Conservation (phyloP, 1,140 invertebrate genomes). For the Tetraneura akinire region DNA sequence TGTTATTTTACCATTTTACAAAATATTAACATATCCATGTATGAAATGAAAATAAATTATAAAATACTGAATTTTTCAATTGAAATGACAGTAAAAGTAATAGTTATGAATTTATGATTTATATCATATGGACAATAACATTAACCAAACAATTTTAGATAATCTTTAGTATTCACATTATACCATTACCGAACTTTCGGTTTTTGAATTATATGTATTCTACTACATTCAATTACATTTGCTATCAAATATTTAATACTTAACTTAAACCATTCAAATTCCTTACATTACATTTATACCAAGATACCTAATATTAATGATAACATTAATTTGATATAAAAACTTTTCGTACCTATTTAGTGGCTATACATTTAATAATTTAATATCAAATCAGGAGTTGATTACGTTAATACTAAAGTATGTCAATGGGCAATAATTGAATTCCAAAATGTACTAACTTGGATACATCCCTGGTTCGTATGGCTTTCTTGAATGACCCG, state of each 20-base stretch:
- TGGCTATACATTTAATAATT: neutral
- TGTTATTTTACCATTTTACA: too few species aligned
- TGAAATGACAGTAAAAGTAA: neutral
- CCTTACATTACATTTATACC: neutral
- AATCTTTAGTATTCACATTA: constrained; percentile 17
- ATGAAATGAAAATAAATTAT: too few species aligned
- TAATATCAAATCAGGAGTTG: neutral
- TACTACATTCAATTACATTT: too few species aligned
- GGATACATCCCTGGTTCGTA: neutral
- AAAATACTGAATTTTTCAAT: neutral
- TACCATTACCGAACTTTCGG: neutral
- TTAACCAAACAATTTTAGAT: neutral
- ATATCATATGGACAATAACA: neutral
- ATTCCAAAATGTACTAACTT: neutral
- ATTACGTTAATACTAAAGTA: neutral
- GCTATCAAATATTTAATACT: too few species aligned
- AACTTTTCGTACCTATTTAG: neutral
- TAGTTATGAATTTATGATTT: neutral
- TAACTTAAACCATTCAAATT: too few species aligned
- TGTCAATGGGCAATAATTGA: neutral
- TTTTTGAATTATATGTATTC: neutral
- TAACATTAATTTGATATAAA: neutral
- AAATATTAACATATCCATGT: too few species aligned
- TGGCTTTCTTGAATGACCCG: neutral
- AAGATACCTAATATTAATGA: neutral